Conservation (phyloP, 30 jellyfish, hydroid and myxozoan genomes). For the Aurelia sp. region DNA sequence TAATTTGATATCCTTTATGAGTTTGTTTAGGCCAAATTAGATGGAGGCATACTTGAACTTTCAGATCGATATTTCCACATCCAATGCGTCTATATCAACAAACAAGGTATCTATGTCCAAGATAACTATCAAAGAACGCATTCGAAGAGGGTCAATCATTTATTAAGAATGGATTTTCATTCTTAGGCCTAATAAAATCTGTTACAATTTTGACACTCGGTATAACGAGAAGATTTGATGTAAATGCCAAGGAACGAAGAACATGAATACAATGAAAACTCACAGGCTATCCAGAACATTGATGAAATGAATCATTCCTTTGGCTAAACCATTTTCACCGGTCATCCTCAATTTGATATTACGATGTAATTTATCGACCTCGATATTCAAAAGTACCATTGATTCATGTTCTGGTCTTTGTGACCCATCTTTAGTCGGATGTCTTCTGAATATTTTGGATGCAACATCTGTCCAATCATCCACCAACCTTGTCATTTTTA, state of each 20-base stretch:
- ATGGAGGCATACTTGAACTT: too few species aligned
- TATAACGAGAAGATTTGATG: not conserved
- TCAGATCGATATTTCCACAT: too few species aligned
- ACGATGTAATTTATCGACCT: conserved; percentile 76
- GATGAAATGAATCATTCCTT: conserved; percentile 71
- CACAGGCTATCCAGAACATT: conserved; percentile 80
- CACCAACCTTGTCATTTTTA: conserved; percentile 62
- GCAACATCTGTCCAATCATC: conserved; percentile 87
- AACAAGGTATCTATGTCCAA: too few species aligned
- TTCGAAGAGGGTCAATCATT: too few species aligned
- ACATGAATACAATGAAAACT: conserved; percentile 1
- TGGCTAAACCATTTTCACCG: conserved; percentile 97
- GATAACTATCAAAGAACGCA: too few species aligned
- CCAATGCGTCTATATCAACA: too few species aligned
- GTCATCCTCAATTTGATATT: conserved; percentile 82
- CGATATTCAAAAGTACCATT: conserved; percentile 71
- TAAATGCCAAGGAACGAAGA: not conserved
- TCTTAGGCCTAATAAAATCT: too few species aligned
- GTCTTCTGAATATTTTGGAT: conserved; percentile 58
- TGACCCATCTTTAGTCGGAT: conserved; percentile 47
- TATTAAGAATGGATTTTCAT: not conserved
- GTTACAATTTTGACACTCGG: too few species aligned
- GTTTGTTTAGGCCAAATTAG: too few species aligned
- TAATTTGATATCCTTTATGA: too few species aligned
- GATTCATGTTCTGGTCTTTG: conserved; percentile 69